Base-by-base conservation (phyloP, 2,797 vertebrate genomes). In the Onychomys leucogaster region DNA sequence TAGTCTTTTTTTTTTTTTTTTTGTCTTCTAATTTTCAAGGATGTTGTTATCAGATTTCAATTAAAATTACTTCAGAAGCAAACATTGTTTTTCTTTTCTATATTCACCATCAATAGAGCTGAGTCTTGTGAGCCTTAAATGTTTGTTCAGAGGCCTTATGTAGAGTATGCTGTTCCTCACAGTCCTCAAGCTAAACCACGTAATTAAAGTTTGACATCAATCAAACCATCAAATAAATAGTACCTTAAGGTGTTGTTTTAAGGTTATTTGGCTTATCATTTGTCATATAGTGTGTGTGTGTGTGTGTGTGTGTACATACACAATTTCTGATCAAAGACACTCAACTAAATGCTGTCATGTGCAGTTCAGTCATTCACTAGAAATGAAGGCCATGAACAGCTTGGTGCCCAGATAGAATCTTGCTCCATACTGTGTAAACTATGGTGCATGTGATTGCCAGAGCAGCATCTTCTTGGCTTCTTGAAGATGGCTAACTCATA, bases 11-110 rank as follows among this genome's bases (percentile, higher is more conserved):
- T 13, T 76, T 16, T 27, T n/a, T n/a, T n/a, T n/a, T n/a, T n/a
- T n/a, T n/a, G 25, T 81, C 19, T 85, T 91, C 90, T 65, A 46
- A 41, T 83, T 92, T 87, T 90, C 90, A 78, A 92, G 63, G 37
- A 83, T 63, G 2, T 37, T 71, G 63, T 86, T 17, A 61, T 88
- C 32, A 43, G 11, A 91, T 96, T 96, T 94, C 32, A 49, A 29
- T 90, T 80, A 83, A n/a, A 80, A 89, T 52, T 76, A 34, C 17
- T 91, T 5, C 52, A 55, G 37, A 86, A 94, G 13, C 19, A 78
- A 29, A 37, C 43, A 43, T 34, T 76, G 16, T 55, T 88, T 95
- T 6, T 7, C 37, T 52, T 76, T 14, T 41, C 52, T 73, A 0
- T 43, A 55, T 83, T 84, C 11, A 78, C 7, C 46, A 85, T 2